Evolutionary conservation across 2,113 vertebrate species (phyloP).

Genomic region (Delphinapterus leucas): DNA sequence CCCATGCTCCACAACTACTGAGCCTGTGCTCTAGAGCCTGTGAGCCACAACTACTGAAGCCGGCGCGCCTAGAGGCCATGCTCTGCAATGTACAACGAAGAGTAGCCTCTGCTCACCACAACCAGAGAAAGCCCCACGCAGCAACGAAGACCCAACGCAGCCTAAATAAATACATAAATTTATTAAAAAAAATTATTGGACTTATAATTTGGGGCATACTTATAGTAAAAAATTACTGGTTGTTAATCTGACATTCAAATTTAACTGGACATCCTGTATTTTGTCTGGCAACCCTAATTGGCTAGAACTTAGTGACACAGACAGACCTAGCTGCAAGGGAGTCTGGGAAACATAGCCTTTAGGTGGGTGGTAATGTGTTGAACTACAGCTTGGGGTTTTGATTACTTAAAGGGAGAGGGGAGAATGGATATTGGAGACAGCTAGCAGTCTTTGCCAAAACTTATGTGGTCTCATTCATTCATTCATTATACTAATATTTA

Average conservation of each 20-base stretch:
- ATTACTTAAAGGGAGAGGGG: neutral
- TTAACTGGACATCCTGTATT: neutral
- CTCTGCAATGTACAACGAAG: too few species aligned
- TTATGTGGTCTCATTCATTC: neutral
- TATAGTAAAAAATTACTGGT: neutral
- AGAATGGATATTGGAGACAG: neutral
- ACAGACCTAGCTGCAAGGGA: neutral
- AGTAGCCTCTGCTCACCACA: too few species aligned
- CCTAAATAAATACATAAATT: too few species aligned
- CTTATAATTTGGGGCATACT: neutral
- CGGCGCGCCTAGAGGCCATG: too few species aligned
- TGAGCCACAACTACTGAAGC: too few species aligned
- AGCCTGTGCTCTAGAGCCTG: too few species aligned
- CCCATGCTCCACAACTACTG: too few species aligned
- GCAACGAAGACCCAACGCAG: too few species aligned
- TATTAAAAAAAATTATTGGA: neutral
- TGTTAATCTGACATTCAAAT: neutral
- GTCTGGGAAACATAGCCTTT: neutral
- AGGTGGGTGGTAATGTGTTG: neutral
- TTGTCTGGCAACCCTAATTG: neutral
- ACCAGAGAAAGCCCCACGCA: too few species aligned
- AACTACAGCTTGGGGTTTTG: neutral
- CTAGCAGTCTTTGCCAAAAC: neutral
- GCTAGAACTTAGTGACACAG: neutral
- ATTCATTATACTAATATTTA: neutral